These are phyloP conservation scores for Poicephalus gulielmi DNA, from an alignment of 2,113 vertebrate species.

Conservation along the genomic window DNA sequence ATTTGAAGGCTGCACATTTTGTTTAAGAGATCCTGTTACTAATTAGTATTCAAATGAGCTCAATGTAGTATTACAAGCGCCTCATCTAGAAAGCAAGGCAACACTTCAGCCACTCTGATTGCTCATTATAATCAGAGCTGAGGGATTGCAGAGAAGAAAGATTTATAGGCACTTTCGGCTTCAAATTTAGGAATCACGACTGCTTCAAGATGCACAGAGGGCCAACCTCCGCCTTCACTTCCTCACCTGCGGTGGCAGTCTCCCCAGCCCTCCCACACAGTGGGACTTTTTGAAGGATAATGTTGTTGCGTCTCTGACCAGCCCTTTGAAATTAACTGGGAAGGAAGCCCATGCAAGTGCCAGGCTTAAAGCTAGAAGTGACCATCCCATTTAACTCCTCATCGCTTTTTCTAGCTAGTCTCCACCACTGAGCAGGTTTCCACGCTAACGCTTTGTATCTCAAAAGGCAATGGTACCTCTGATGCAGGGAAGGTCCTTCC, in stretches of 20 bases:
- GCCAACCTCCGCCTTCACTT: background rate
- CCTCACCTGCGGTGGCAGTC: background rate
- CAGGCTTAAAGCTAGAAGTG: background rate
- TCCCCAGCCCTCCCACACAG: background rate
- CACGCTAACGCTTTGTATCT: accelerated
- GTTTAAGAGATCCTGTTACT: background rate
- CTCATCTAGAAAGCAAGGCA: constrained; percentile 7
- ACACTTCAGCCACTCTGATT: constrained; percentile 20
- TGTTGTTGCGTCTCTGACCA: background rate
- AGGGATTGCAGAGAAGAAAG: background rate
- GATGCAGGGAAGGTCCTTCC: background rate
- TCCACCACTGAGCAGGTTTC: background rate
- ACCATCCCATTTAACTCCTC: background rate
- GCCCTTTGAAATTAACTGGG: background rate
- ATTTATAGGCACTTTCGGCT: background rate
- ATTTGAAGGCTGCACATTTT: background rate
- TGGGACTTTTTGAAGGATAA: background rate
- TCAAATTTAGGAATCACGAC: background rate
- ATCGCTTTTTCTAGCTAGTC: background rate
- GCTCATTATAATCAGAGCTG: constrained; percentile 26
- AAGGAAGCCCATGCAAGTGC: background rate
- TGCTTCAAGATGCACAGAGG: background rate
- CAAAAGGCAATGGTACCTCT: background rate
- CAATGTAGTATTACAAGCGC: background rate
- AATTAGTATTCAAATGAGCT: constrained; percentile 28